Base-by-base conservation (phyloP, 2,888 invertebrate genomes). In the Nomada flava region DNA sequence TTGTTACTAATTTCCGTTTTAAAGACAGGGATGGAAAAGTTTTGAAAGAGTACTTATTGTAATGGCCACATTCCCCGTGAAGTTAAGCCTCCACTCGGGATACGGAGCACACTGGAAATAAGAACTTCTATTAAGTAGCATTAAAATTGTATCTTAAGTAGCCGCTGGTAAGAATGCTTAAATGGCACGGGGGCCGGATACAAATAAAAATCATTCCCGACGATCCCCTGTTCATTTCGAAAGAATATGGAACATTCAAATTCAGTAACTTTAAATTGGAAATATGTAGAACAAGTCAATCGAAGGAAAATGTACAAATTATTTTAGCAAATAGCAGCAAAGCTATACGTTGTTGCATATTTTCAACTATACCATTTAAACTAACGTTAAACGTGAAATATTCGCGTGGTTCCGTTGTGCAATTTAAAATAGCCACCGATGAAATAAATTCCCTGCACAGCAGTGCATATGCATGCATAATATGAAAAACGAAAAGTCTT, bases 121-220 rank as follows among this genome's bases (percentile, higher is more conserved):
- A 74, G 68, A 79, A 44, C 47, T 82, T 74, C 50, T 53, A 69
- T 74, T 69, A 75, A 75, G 71, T 63, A 60, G 79, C 26, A 82
- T 79, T 84, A 82, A 84, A 85, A 81, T 78, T 84, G 76, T 64
- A 68, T 70, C 74, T 64, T 67, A 82, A 79, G 63, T 53, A 52
- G 50, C 36, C 64, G 42, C 44, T 57, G 53, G 70, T 73, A 70
- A 70, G 73, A 53, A 63, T 60, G 65, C 64, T 82, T 55, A 63
- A 79, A 67, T 53, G 52, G 57, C 57, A 76, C 76, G 74, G 79
- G 74, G 64, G 7, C 55, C 59, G 63, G 70, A 67, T 68, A 55
- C 59, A 47, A 57, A 44, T 55, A 57, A 18, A 50, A 67, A 36
- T 9, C 20, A 36, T 9, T 20, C 23, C 10, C 36, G 15, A 9